These are phyloP conservation scores for Octodon degus DNA, from an alignment of 2,113 vertebrate genomes.

Conservation along the genomic window DNA sequence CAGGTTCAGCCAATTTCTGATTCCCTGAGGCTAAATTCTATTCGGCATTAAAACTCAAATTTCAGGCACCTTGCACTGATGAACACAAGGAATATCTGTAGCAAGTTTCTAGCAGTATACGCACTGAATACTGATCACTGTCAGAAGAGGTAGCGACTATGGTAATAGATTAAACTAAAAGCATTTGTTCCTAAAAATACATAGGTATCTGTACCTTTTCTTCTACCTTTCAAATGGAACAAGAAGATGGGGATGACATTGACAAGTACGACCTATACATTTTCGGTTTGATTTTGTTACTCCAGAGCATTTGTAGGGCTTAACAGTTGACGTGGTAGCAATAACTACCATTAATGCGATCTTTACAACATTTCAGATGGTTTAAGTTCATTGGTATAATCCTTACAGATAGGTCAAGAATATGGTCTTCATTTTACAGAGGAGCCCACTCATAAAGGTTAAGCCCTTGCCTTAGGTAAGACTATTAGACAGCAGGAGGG, in stretches of 20 bases:
- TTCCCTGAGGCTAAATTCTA: conserved; percentile 71
- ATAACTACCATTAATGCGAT: not conserved
- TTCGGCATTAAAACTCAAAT: conserved; percentile 79
- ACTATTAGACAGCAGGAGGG: not conserved
- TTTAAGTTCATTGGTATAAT: not conserved
- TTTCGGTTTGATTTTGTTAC: conserved; percentile 25
- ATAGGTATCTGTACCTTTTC: not conserved
- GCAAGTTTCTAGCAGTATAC: conserved; percentile 67
- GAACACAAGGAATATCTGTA: conserved; percentile 79
- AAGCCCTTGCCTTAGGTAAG: not conserved
- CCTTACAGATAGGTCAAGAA: not conserved
- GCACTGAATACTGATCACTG: conserved; percentile 71
- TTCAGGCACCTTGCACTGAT: conserved; percentile 74
- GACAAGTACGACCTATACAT: not conserved
- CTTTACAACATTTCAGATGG: not conserved
- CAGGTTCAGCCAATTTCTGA: conserved; percentile 67
- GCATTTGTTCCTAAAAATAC: conserved; percentile 15
- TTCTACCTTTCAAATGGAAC: conserved; percentile 6
- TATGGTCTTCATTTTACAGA: not conserved
- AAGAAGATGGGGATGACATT: not conserved
- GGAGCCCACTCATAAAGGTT: not conserved
- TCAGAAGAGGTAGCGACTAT: conserved; percentile 40
- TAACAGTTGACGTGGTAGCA: not conserved
- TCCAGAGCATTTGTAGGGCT: not conserved
- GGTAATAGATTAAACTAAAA: conserved; percentile 47